phyloP scores from a whole-genome alignment of 2,113 vertebrate genomes.

The Corythaeola cristata region DNA sequence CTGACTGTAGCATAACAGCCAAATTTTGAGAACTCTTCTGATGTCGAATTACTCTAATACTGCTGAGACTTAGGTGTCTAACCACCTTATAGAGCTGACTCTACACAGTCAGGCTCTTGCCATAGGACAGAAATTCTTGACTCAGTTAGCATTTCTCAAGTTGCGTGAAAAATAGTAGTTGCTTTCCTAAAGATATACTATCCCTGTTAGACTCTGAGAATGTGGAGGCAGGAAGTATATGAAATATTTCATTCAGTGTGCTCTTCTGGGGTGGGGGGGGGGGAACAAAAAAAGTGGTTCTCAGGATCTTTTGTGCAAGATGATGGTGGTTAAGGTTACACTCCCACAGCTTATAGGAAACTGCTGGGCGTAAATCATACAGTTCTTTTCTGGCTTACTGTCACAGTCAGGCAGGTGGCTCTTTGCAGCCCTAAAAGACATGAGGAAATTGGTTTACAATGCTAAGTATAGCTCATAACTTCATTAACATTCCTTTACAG shows the following conservation, averaged over 20 bases:
- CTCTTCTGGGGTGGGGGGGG: neutral
- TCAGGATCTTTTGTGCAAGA: slow-evolving; percentile 34
- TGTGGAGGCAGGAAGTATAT: neutral
- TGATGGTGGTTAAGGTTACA: slow-evolving; percentile 22
- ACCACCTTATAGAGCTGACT: neutral
- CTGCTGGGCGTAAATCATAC: slow-evolving; percentile 48
- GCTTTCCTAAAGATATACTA: neutral
- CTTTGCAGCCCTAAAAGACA: slow-evolving; percentile 1
- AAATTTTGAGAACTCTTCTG: neutral
- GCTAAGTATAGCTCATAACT: slow-evolving; percentile 40
- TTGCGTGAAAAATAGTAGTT: neutral
- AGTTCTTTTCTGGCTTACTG: slow-evolving; percentile 55
- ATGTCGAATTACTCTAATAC: neutral
- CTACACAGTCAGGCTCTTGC: neutral
- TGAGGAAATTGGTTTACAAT: slow-evolving; percentile 5
- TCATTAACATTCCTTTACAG: slow-evolving; percentile 4
- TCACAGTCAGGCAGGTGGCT: slow-evolving; percentile 65
- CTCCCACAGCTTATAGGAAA: slow-evolving; percentile 48
- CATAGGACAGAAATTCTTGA: neutral
- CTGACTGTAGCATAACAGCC: neutral
- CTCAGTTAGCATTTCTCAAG: neutral
- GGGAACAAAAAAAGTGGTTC: neutral
- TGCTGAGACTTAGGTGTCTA: neutral
- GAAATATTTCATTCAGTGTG: neutral
- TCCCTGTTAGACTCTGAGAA: neutral